Base-by-base conservation (phyloP, 2,113 vertebrate species). In the Hypocryptadius cinnamomeus region DNA sequence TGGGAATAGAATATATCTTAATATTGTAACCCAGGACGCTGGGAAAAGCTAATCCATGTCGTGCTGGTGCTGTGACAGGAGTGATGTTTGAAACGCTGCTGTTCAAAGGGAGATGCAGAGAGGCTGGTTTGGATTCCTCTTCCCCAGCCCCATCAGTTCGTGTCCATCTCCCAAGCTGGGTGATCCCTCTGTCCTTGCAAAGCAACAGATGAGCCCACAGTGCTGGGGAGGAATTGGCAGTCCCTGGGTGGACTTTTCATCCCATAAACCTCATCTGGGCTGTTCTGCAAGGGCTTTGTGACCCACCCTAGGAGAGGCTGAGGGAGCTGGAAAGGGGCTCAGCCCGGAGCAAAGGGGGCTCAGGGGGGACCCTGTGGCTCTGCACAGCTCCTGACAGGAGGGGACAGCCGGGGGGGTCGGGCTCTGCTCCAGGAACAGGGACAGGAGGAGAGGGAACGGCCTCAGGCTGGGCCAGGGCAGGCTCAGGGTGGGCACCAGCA, bases 401-500 rank as follows among this genome's bases (percentile, higher is more conserved):
- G 61, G 70, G 31, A 48, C 44, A 74, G 50, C 50, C 15, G 31
- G 51, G 53, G 25, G 61, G 25, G 17, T 42, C 21, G 13, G 71
- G 82, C 20, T 76, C 3, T 85, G 71, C 51, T 50, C 4, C 42
- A 35, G 71, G 37, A n/a, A 77, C 71, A 73, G 82, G 61, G 82
- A 59, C 53, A 76, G 71, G 61, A 85, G 21, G 4, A 50, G 61
- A 68, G 82, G 70, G 30, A 74, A 66, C 8, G 16, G 51, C 70
- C 57, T 57, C 70, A 23, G 9, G 30, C 15, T 56, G 42, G 9
- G 19, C 50, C 51, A 57, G 60, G 42, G 30, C 1, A 74, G n/a
- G 60, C 1, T 2, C 51, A 85, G 60, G 42, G 3, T 4, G 42
- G 60, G 3, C 15, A n/a, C 0, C 0, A 74, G 70, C 3, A 42